Evolutionary conservation across 2,888 invertebrate genomes (phyloP).

Genomic region (Tupiocoris notatus): DNA sequence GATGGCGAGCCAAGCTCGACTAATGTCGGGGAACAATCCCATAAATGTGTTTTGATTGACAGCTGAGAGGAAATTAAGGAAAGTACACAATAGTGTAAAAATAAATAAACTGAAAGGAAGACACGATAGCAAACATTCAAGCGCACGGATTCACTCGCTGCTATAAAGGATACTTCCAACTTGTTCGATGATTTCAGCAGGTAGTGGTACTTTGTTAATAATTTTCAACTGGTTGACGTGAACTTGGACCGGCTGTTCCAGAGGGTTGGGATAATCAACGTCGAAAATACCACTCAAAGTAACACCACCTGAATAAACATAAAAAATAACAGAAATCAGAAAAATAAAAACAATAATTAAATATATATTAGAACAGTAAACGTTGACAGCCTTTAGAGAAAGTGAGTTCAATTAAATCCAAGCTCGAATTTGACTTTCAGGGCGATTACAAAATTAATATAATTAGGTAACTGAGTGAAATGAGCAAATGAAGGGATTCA

Average conservation of each 20-base stretch:
- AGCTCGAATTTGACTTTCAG: no score
- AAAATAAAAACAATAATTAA: conserved; percentile 14
- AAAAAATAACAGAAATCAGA: not conserved
- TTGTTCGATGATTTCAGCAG: conserved; percentile 91
- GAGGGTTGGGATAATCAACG: conserved; percentile 83
- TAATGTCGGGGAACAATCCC: conserved; percentile 96
- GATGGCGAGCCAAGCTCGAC: conserved; percentile 94
- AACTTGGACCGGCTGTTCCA: conserved; percentile 66
- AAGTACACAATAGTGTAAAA: not conserved
- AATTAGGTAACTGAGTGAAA: no score
- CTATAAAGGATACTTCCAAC: conserved; percentile 83
- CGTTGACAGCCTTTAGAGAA: no score
- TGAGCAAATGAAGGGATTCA: no score
- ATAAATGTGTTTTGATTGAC: conserved; percentile 57
- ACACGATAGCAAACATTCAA: not conserved
- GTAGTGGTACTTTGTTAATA: conserved; percentile 81
- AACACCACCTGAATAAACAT: conserved; percentile 62
- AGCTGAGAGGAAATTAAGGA: conserved; percentile 13
- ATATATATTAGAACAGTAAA: not conserved
- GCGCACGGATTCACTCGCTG: conserved; percentile 1
- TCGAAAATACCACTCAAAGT: conserved; percentile 88
- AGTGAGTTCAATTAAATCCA: no score
- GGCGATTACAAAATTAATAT: no score
- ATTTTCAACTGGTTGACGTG: conserved; percentile 76
- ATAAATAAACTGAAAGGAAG: not conserved